These are phyloP conservation scores for Rachycentron canadum DNA, from an alignment of 2,797 vertebrate species.

Conservation along the genomic window DNA sequence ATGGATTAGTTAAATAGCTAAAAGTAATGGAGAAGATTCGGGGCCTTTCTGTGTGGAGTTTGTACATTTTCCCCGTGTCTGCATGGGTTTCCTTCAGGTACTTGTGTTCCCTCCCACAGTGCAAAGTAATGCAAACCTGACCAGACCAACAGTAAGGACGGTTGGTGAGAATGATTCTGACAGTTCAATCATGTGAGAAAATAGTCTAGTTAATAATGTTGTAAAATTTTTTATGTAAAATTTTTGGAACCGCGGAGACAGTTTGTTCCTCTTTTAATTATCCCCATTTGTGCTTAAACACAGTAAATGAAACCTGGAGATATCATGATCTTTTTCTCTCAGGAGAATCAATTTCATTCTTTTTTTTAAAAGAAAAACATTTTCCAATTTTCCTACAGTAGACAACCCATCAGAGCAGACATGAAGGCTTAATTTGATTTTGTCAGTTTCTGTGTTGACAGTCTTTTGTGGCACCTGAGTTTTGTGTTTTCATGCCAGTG, in stretches of 20 bases:
- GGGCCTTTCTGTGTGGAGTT: no score
- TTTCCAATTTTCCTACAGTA: neutral
- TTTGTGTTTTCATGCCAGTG: conserved; percentile 21
- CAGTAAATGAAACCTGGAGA: neutral
- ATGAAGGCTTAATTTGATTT: conserved; percentile 9
- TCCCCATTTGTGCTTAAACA: neutral
- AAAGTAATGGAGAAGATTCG: no score
- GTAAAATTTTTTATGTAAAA: no score
- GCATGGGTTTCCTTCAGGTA: no score
- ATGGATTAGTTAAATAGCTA: no score
- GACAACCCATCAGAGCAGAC: conserved; percentile 6
- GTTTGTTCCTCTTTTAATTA: neutral
- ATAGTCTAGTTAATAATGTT: no score
- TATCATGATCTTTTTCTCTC: neutral
- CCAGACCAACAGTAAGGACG: no score
- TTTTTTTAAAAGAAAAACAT: neutral
- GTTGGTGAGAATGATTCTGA: no score
- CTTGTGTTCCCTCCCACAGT: no score
- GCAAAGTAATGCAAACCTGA: no score
- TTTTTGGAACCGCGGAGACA: neutral
- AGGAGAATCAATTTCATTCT: neutral
- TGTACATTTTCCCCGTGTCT: no score
- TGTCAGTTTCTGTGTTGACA: conserved; percentile 3
- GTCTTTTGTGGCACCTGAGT: neutral
- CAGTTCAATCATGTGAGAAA: neutral